Percentiles rank a stretch among this genome's conserved stretches.
These are phyloP conservation scores for Arbacia lixula DNA, from an alignment of 53 echinoderm and acorn worm species.

Conservation along the genomic window DNA sequence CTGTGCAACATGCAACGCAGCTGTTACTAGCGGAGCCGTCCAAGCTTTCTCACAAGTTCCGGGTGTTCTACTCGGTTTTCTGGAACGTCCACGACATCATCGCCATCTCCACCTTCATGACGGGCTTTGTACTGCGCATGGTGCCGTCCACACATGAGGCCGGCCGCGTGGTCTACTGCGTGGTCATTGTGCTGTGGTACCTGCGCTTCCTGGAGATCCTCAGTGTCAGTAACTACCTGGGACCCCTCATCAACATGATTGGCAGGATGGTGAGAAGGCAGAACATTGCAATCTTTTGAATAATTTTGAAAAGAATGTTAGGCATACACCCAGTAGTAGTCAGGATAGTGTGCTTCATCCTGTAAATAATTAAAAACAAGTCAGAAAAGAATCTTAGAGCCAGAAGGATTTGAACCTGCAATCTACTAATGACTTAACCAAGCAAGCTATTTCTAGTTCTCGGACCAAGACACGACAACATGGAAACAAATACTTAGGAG, in stretches of 20 bases:
- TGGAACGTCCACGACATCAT: slow-evolving; percentile 82
- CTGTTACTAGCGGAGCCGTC: slow-evolving; percentile 81
- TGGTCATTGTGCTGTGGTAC: slow-evolving; percentile 88
- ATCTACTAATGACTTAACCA: no score
- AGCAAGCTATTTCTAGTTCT: no score
- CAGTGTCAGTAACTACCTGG: slow-evolving; percentile 96
- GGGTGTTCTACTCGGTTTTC: slow-evolving; percentile 85
- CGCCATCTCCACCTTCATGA: slow-evolving; percentile 81
- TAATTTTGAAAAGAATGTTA: no score
- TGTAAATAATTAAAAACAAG: no score
- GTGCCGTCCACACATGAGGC: slow-evolving; percentile 62
- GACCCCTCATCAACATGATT: slow-evolving; percentile 97
- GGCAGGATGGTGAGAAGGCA: slow-evolving; percentile 98
- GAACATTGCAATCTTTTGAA: no score
- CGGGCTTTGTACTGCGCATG: slow-evolving; percentile 80
- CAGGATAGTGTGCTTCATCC: no score
- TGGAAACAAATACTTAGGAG: no score
- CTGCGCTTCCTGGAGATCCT: slow-evolving; percentile 84
- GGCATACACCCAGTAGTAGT: no score
- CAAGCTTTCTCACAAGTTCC: slow-evolving; percentile 74
- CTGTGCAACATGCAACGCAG: no score
- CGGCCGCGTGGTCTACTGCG: slow-evolving; percentile 87
- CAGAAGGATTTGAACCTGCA: no score
- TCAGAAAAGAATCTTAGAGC: no score
- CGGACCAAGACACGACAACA: no score